phyloP scores from a whole-genome alignment of 2,113 vertebrate species.

The Hystrix brachyura region DNA sequence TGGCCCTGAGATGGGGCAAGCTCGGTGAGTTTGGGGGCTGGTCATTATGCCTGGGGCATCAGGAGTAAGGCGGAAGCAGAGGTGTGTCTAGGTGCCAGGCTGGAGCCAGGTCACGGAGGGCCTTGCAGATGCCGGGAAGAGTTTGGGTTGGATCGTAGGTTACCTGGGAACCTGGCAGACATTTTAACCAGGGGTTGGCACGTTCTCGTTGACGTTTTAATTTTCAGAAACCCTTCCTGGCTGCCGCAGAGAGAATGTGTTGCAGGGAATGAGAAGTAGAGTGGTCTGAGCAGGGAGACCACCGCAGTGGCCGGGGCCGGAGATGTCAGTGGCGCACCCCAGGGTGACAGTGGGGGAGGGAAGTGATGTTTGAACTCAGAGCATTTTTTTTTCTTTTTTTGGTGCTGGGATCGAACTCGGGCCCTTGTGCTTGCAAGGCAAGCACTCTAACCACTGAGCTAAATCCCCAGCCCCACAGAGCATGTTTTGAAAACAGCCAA shows the following conservation, averaged over 20 bases:
- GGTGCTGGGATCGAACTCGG: no score
- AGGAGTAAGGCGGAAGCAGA: not conserved
- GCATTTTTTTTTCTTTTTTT: not conserved
- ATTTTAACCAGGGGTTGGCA: not conserved
- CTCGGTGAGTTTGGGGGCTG: not conserved
- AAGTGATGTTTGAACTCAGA: not conserved
- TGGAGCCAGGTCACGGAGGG: rapidly evolving
- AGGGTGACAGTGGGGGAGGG: rapidly evolving
- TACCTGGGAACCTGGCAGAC: not conserved
- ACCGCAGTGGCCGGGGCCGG: not conserved
- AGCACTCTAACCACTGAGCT: no score
- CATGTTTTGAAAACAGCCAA: not conserved
- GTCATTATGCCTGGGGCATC: not conserved
- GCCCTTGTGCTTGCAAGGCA: no score
- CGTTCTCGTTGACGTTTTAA: not conserved
- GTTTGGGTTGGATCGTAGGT: not conserved
- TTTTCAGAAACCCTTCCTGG: not conserved
- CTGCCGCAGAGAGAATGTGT: not conserved
- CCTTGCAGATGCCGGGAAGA: rapidly evolving
- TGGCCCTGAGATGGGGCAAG: not conserved
- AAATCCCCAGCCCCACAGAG: not conserved
- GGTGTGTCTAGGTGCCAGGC: not conserved
- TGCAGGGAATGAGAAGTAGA: not conserved
- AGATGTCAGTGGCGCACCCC: not conserved
- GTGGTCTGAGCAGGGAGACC: not conserved